Percentiles rank a stretch among this genome's conserved stretches.
phyloP scores from a whole-genome alignment of 2,113 vertebrate species.

The Eulemur macaco region DNA sequence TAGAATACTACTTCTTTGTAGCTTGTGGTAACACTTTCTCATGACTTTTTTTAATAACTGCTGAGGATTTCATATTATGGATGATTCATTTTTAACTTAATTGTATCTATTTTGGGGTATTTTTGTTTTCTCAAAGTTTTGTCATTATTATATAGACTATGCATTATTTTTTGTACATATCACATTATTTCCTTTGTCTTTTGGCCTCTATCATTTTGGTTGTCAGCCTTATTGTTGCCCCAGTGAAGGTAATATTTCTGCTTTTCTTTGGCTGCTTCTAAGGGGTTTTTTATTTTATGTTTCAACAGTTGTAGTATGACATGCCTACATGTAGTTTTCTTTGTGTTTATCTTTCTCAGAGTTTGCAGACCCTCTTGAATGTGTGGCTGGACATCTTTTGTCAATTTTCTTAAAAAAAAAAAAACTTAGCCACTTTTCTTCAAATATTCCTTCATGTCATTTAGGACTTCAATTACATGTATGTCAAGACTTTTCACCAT shows the following conservation, averaged over 20 bases:
- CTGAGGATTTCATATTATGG: not conserved
- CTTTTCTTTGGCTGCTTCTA: conserved; percentile 3
- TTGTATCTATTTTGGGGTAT: not conserved
- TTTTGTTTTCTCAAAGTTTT: not conserved
- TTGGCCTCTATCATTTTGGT: not conserved
- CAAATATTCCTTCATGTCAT: not conserved
- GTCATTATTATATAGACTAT: not conserved
- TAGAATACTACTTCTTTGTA: not conserved
- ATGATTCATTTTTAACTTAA: not conserved
- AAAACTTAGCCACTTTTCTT: not conserved
- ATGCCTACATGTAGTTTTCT: not conserved
- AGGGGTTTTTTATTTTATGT: not conserved
- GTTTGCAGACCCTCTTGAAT: not conserved
- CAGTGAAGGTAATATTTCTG: not conserved
- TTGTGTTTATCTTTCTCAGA: not conserved
- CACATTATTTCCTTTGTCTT: not conserved
- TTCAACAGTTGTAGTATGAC: not conserved
- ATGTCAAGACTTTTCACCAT: not conserved
- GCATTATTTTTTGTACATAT: not conserved
- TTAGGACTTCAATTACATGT: not conserved
- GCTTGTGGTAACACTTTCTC: not conserved
- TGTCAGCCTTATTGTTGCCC: not conserved
- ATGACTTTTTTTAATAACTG: not conserved
- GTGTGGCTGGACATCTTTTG: not conserved
- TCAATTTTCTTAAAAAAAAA: not conserved